Evolutionary conservation across 2,113 vertebrate genomes (phyloP).

Genomic region (Mormyrus iriodes): DNA sequence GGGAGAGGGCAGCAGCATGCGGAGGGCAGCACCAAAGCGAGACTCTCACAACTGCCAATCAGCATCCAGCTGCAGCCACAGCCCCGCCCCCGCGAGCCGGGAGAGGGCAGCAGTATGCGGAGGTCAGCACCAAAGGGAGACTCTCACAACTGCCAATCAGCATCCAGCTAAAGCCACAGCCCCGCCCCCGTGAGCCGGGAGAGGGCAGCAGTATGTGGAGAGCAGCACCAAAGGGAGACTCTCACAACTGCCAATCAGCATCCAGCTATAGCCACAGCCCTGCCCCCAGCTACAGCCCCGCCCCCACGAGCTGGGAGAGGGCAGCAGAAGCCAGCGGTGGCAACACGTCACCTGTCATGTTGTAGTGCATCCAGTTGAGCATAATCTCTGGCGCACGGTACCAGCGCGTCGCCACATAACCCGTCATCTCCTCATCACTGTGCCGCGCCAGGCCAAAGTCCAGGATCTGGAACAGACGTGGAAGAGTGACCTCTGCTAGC

Average conservation of each 20-base stretch:
- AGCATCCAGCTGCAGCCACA: neutral
- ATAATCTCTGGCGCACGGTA: slow-evolving; percentile 96
- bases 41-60: neutral
- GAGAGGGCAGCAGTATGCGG: neutral
- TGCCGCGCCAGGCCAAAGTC: slow-evolving; percentile 96
- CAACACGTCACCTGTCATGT: slow-evolving; percentile 79
- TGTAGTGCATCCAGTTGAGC: slow-evolving; percentile 99
- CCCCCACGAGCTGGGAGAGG: neutral
- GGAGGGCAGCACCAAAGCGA: too few relatives aligned
- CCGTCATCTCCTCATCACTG: slow-evolving; percentile 96
- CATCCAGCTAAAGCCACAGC: neutral
- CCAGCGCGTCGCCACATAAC: slow-evolving; percentile 94
- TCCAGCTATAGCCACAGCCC: neutral
- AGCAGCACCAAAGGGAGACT: neutral
- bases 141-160: neutral
- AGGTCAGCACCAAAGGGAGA: neutral
- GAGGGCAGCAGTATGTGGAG: too few relatives aligned
- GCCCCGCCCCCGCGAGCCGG: neutral
- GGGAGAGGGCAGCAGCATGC: neutral
- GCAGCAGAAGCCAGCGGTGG: neutral
- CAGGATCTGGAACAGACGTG: slow-evolving; percentile 69
- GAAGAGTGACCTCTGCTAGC: neutral
- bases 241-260: neutral
- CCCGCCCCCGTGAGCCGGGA: neutral
- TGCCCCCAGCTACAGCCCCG: neutral